Conservation (phyloP, 2,797 vertebrate species). For the Taeniopygia guttata region DNA sequence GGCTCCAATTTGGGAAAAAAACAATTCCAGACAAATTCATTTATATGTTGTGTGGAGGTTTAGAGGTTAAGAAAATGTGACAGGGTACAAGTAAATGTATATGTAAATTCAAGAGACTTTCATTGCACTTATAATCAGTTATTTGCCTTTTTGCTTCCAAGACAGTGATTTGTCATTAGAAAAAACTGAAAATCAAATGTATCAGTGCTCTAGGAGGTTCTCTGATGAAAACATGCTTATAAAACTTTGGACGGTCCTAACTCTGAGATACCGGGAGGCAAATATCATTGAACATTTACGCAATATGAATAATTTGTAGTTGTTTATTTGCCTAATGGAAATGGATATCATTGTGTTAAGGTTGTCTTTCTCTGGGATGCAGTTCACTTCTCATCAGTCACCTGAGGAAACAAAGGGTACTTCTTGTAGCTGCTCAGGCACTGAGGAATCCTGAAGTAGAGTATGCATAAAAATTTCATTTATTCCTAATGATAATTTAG, state of each 20-base stretch:
- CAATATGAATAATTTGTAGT: conserved; percentile 90
- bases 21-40: conserved; percentile 93
- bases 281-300: conserved; percentile 86
- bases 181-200: conserved; percentile 82
- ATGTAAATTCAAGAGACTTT: conserved; percentile 93
- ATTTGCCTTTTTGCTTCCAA: conserved; percentile 83
- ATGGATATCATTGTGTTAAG: conserved; percentile 84
- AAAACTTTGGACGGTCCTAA: conserved; percentile 78
- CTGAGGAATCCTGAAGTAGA: neutral
- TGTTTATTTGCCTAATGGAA: conserved; percentile 88
- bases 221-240: conserved; percentile 82
- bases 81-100: conserved; percentile 95
- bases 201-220: conserved; percentile 66
- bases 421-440: neutral
- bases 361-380: conserved; percentile 74
- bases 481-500: neutral
- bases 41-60: conserved; percentile 85
- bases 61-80: conserved; percentile 96
- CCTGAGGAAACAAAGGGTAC: conserved; percentile 2
- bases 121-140: conserved; percentile 92
- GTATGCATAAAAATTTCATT: neutral
- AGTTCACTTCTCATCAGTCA: conserved; percentile 65
- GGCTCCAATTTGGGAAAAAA: conserved; percentile 89
- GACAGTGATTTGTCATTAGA: conserved; percentile 83
- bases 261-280: conserved; percentile 70